Evolutionary conservation across 2,113 vertebrate genomes (phyloP), one percentile per base, ranked within the genome.

Genomic region (Pycnonotus jocosus): DNA sequence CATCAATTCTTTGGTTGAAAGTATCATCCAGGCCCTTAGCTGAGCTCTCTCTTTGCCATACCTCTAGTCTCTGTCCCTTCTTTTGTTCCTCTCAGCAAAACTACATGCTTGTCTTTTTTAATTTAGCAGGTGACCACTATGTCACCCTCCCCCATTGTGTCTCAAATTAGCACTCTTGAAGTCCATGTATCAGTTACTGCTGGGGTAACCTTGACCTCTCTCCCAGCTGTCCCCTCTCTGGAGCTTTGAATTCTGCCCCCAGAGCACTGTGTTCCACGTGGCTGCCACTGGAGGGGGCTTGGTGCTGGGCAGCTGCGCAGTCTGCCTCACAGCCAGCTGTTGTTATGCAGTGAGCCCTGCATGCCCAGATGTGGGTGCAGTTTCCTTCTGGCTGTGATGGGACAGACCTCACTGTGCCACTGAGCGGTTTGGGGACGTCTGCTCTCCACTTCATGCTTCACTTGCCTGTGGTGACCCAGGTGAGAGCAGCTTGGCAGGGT

Each of bases 131-230:
- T 96, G 95, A 93, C 90, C 65, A 88, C 8, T 68, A 10, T 90
- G 82, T 94, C 72, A 73, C 77, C 80, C 88, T 94, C 93, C 90
- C 76, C 60, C 88, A 64, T 19, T 78, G 88, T 92, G 31, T 94
- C 95, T 96, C 90, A 92, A 82, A 95, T 97, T 96, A 97, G 93
- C 88, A 31, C 86, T 94, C 82, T 79, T 90, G 86, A 93, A 94
- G 88, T 93, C 86, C 51, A 30, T 53, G 70, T 96, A 96, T 96
- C 95, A 81, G 74, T 96, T 96, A 94, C 92, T 73, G 64, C 80
- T 80, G 73, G n/a, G 31, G 33, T 93, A 96, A 96, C 95, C 92
- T 95, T 96, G 95, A 95, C 85, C 66, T 91, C 72, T 93, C 65
- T 95, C 88, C 65, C 91, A 96, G 94, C 87, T 96, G 91, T 94